These are phyloP conservation scores for Ornithoptera alexandrae DNA, from an alignment of 2,888 invertebrate genomes.

Conservation along the genomic window DNA sequence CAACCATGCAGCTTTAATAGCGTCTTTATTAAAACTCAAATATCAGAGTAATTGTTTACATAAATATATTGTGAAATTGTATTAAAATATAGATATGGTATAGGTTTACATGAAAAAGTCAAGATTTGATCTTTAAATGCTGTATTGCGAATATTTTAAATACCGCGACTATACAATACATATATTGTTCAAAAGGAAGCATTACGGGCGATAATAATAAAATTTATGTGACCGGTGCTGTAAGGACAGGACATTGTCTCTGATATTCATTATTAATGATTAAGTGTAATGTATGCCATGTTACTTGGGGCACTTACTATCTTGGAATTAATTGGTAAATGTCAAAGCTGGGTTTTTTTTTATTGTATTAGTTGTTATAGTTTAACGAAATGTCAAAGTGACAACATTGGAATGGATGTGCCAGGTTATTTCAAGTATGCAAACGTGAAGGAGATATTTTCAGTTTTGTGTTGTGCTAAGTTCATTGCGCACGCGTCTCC, in stretches of 20 bases:
- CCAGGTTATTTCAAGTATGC: constrained; percentile 17
- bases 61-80: no score
- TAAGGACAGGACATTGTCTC: constrained; percentile 11
- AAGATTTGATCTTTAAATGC: no score
- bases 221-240: constrained; percentile 10
- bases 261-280: constrained; percentile 12
- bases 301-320: constrained; percentile 18
- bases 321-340: constrained; percentile 38
- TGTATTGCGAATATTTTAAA: constrained; percentile 3
- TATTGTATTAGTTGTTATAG: constrained; percentile 37
- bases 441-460: constrained; percentile 6
- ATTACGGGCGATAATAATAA: constrained; percentile 7
- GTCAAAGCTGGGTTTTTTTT: constrained; percentile 37
- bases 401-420: constrained; percentile 14
- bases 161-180: background rate
- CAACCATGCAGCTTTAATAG: no score
- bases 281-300: constrained; percentile 23
- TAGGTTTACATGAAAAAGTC: no score
- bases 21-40: no score
- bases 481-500: constrained; percentile 22
- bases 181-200: constrained; percentile 4
- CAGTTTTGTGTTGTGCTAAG: constrained; percentile 25
- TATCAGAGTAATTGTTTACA: no score
- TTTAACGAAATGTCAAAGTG: constrained; percentile 40
- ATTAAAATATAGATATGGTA: no score